These are phyloP conservation scores for Cephus runcator DNA, from an alignment of 2,888 invertebrate genomes.

Conservation along the genomic window DNA sequence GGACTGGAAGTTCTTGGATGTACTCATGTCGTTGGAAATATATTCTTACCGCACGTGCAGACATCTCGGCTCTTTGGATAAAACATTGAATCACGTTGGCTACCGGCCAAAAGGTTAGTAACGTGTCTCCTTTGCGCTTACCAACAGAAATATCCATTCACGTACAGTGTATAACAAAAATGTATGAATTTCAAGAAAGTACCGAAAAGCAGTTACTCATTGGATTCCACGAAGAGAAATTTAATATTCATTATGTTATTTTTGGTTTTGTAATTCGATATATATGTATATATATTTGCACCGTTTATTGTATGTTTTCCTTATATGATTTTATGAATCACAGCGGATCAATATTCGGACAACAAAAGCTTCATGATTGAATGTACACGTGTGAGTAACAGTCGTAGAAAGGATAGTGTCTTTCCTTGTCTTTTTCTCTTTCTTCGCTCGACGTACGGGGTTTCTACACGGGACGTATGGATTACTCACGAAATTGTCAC, in stretches of 20 bases:
- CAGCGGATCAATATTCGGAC: background rate
- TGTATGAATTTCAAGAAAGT: background rate
- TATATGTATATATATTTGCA: background rate
- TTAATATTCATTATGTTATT: background rate
- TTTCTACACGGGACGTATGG: slow-evolving; percentile 36
- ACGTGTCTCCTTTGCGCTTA: slow-evolving; percentile 31
- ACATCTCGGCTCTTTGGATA: slow-evolving; percentile 22
- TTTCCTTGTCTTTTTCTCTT: background rate
- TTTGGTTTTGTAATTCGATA: background rate
- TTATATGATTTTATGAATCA: background rate
- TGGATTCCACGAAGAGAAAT: background rate
- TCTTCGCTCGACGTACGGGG: background rate
- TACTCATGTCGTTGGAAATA: background rate
- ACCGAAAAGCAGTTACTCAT: background rate
- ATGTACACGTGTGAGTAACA: background rate
- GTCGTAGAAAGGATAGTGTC: background rate
- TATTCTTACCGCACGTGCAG: background rate
- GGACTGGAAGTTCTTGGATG: background rate
- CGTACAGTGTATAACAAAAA: slow-evolving; percentile 11
- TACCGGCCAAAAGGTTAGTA: slow-evolving; percentile 41
- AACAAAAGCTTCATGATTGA: background rate
- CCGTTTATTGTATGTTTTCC: background rate
- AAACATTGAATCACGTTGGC: slow-evolving; percentile 46
- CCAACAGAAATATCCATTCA: slow-evolving; percentile 41
- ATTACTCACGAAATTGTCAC: slow-evolving; percentile 53